A percentile compares a stretch with the other conserved stretches of the same genome.
phyloP scores from a whole-genome alignment of 2,113 vertebrate genomes.

The Madoqua kirkii region DNA sequence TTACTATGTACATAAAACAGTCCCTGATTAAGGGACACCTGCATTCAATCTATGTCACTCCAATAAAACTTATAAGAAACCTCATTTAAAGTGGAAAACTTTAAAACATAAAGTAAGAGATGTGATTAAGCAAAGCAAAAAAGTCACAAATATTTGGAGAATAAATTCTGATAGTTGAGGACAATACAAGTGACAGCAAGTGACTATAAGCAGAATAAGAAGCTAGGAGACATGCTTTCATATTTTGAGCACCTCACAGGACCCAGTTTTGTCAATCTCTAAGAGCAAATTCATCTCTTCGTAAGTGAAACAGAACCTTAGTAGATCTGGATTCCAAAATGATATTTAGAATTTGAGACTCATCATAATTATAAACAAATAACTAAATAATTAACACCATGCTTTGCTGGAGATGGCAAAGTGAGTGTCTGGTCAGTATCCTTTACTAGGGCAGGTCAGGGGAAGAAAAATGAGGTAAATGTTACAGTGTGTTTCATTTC shows the following conservation, averaged over 20 bases:
- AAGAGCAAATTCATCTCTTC: not conserved
- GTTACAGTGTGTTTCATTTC: not conserved
- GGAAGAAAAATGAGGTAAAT: not conserved
- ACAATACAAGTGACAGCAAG: not conserved
- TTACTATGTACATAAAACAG: constrained; percentile 71
- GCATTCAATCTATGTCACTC: constrained; percentile 36
- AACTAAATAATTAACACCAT: not conserved
- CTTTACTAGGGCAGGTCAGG: not conserved
- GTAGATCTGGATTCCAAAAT: not conserved
- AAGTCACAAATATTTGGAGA: not conserved
- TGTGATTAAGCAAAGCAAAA: not conserved
- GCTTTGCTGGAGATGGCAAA: too few species aligned
- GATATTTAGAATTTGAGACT: not conserved
- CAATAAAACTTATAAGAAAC: not conserved
- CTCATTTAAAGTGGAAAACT: not conserved
- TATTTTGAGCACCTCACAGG: fast-evolving
- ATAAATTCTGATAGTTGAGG: not conserved
- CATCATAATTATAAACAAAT: not conserved
- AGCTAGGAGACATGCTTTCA: fast-evolving
- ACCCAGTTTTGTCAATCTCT: too few species aligned
- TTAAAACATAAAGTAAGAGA: not conserved
- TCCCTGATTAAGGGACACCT: constrained; percentile 66
- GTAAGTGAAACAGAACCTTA: not conserved
- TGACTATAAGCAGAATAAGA: not conserved
- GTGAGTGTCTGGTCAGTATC: not conserved